Conservation (phyloP, 1,140 invertebrate species). For the Linepithema humile region DNA sequence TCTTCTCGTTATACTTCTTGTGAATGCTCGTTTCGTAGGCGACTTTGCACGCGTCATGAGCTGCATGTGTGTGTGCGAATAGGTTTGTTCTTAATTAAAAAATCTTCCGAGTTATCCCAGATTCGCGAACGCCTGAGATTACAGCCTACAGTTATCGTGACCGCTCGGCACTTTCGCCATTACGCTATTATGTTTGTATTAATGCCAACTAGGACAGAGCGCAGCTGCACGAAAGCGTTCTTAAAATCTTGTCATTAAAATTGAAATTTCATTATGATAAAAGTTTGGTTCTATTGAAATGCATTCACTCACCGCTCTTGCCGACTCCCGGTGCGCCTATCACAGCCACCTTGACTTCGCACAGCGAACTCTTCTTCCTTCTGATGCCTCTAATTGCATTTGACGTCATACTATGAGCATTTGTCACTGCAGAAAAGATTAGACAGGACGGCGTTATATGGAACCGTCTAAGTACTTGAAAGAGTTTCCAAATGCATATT, state of each 20-base stretch:
- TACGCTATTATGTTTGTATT: not conserved
- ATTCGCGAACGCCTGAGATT: constrained; percentile 5
- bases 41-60: not conserved
- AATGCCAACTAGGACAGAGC: not conserved
- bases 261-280: not conserved
- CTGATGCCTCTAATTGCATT: constrained; percentile 89
- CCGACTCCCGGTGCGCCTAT: constrained; percentile 94
- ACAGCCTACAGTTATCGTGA: not conserved
- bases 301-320: constrained; percentile 91
- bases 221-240: not conserved
- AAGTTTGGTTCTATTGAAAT: constrained; percentile 12
- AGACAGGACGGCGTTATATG: not conserved
- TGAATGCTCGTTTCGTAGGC: not conserved
- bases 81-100: constrained; percentile 10
- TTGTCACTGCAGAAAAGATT: constrained; percentile 60
- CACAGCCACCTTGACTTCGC: constrained; percentile 95
- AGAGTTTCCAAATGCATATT: not conserved
- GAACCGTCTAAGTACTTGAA: not conserved
- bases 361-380: constrained; percentile 94
- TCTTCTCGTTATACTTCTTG: not conserved
- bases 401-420: constrained; percentile 84
- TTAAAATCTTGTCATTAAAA: not conserved
- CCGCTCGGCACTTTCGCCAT: not conserved
- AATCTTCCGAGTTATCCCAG: not conserved
- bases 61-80: not conserved